Base-by-base conservation (phyloP, 2,113 vertebrate species). In the Esox niger region DNA sequence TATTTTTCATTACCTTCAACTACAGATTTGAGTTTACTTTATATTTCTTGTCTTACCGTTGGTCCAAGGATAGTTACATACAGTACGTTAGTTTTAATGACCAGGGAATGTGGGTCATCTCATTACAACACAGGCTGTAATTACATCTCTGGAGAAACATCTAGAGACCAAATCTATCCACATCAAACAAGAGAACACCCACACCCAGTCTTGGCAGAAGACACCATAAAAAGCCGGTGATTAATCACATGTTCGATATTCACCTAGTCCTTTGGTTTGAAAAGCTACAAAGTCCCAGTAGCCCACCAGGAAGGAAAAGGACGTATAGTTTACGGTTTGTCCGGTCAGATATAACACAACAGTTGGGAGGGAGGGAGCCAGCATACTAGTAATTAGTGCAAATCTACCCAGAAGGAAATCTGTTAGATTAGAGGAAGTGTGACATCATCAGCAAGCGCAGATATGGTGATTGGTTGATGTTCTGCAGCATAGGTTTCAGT, bases 201-300 rank as follows among this genome's bases (percentile, higher is more conserved):
- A 73, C 66, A 65, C 56, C 73, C 73, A 26, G 49, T 32, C 43
- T 59, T 20, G 62, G 46, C n/a, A 61, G 61, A 61, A 64, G 58
- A 65, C 35, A 57, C 58, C 38, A 33, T 4, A 71, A 47, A 15
- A 47, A 20, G n/a, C 47, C 8, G 55, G 54, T 31, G 56, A 30
- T 20, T 56, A 64, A 20, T 30, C 10, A 4, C 38, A 26, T 43
- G 55, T 9, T 23, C 35, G 63, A 46, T 29, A n/a, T n/a, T n/a
- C n/a, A n/a, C n/a, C n/a, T n/a, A 17, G n/a, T 35, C 52, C 23
- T 15, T 63, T 6, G 11, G 43, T 6, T 59, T 62, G 17, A 43
- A 43, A 15, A 43, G 11, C 11, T 21, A 52, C n/a, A 4, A 52
- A 52, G 5, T 11, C 35, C 35, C 5, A 11, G 35, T 11, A 38